Base-by-base conservation (phyloP, 2,888 invertebrate species). In the Patella caerulea region DNA sequence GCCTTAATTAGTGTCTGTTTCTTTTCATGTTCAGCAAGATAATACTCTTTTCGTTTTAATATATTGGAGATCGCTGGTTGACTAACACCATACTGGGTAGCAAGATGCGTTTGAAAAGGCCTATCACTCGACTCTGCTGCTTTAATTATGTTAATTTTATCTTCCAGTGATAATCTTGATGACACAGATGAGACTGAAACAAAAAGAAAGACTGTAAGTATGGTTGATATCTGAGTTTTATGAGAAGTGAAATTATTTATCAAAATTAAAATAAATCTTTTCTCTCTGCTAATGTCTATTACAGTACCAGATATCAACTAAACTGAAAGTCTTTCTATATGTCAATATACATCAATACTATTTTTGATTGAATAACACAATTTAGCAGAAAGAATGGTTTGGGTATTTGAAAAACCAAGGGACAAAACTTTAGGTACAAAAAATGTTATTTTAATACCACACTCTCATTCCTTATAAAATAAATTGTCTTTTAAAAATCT, bases 121-220 rank as follows among this genome's bases (percentile, higher is more conserved):
- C 24, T 65, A 65, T 65, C 65, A 65, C 65, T 65, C 19, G 65
- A 65, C 24, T 65, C 65, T 3, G 65, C 65, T 24, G 65, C 65
- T 65, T 24, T 65, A 24, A 65, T 65, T 24, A 65, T 65, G 24
- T 65, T 65, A 2, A 65, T 24, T 24, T 65, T 65, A 65, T 65
- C 65, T 65, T 65, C 65, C 24, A 65, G 4, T 65, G 65, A 24
- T 65, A 65, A 24, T 65, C 65, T 12, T 12, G 65, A 65, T 65
- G 65, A 24, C 12, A 65, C 19, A 9, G 65, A 24, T 45, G 45
- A 45, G 11, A 65, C 65, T 65, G 65, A 65, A 65, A 65, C 24
- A 65, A 24, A 65, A 65, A 65, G 65, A 65, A 65, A 65, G 65
- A 65, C 65, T 65, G 19, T 65, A 19, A 65, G 65, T 19, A 65